Evolutionary conservation across 2,113 vertebrate species (phyloP), one percentile per base, ranked within the genome.

Genomic region (Edolisoma coerulescens): DNA sequence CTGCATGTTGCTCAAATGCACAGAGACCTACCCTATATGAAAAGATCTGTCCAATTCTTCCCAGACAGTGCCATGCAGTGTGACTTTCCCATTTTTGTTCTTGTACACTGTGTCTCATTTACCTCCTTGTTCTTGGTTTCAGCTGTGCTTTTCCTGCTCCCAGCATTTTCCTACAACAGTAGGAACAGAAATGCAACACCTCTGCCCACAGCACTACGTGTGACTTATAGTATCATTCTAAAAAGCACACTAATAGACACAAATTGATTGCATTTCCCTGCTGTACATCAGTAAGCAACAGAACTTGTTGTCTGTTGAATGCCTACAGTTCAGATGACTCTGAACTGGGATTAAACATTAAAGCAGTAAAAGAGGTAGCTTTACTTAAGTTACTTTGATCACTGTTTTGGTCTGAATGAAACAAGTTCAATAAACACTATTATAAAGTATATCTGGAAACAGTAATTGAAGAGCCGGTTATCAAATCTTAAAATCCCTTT

Each of bases 161-260:
- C 32, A 88, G 19, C 56, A 42, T 52, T 60, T 90, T 87, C 47
- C 67, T 83, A 9, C 24, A 65, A 33, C 11, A 23, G 60, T 30
- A 86, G 87, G 54, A 85, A 45, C 78, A 86, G 71, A 85, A 79
- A 67, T 92, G 42, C 53, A 90, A 12, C 71, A 80, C 12, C 63
- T 44, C 77, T 70, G 76, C 70, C 84, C 3, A 16, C 61, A 94
- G 90, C 71, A 75, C 52, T 49, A 45, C 89, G n/a, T 87, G 74
- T 94, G 84, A 97, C 96, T 95, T 96, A 94, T 82, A 70, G 54
- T 37, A 65, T 90, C 57, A 61, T 76, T 96, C 28, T 57, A n/a
- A 74, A 84, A 82, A 93, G 32, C 65, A 71, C 60, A 67, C 78
- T 90, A 92, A 93, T 74, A 83, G 13, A 54, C 35, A 61, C 60